Conservation (phyloP, 2,113 vertebrate genomes). For the Mugil cephalus region DNA sequence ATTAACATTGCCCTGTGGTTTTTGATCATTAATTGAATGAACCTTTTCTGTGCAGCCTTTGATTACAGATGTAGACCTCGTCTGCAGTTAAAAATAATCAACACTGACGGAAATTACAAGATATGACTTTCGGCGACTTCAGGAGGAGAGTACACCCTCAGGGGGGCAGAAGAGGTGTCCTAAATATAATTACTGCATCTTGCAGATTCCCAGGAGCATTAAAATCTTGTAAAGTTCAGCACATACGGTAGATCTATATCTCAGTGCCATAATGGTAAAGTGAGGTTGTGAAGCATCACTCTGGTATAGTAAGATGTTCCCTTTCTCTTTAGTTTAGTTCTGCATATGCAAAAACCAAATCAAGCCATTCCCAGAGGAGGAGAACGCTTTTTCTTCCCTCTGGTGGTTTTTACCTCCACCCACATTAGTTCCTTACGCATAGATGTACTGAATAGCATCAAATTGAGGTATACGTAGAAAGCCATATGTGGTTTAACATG, state of each 20-base stretch:
- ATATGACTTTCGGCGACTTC: neutral
- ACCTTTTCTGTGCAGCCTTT: too few relatives aligned
- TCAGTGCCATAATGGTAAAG: neutral
- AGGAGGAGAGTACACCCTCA: neutral
- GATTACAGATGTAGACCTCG: too few relatives aligned
- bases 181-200: constrained; percentile 1
- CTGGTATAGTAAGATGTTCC: neutral
- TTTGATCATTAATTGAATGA: too few relatives aligned
- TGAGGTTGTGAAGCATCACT: neutral
- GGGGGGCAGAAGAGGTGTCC: neutral
- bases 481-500: constrained; percentile 36
- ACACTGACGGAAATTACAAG: neutral
- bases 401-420: constrained; percentile 12
- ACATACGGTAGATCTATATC: too few relatives aligned
- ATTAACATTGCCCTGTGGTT: too few relatives aligned
- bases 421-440: neutral
- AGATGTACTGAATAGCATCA: neutral
- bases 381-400: constrained; percentile 19
- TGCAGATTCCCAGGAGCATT: neutral
- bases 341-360: constrained; percentile 16
- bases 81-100: neutral
- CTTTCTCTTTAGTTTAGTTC: neutral
- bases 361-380: neutral
- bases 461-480: neutral
- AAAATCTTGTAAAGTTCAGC: neutral